These are phyloP conservation scores for Carassius carassius DNA, from an alignment of 2,113 vertebrate genomes.

Conservation along the genomic window DNA sequence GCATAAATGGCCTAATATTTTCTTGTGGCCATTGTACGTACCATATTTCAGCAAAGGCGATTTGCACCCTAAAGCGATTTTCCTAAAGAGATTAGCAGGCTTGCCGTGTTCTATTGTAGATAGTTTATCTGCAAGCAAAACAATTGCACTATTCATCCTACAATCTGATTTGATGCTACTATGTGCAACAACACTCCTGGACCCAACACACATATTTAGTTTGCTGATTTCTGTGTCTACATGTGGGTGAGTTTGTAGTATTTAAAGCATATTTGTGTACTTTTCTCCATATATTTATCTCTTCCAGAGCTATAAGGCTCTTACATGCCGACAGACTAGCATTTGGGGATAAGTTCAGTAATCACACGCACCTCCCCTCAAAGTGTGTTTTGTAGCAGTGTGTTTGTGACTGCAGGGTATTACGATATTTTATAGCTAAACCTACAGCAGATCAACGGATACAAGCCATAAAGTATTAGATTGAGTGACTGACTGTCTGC, in stretches of 20 bases:
- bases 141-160: conserved; percentile 28
- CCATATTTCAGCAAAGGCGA: conserved; percentile 16
- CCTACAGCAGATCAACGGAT: conserved; percentile 20
- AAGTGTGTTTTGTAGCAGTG: conserved; percentile 23
- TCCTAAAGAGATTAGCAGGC: conserved; percentile 25
- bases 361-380: conserved; percentile 14
- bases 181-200: background rate
- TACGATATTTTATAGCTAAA: conserved; percentile 27
- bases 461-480: conserved; percentile 9
- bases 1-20: background rate
- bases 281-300: conserved; percentile 32
- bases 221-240: background rate
- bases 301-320: conserved; percentile 11
- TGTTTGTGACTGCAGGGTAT: conserved; percentile 1
- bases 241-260: background rate
- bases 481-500: background rate
- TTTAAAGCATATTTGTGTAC: conserved; percentile 1
- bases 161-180: conserved; percentile 5
- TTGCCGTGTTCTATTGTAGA: conserved; percentile 9
- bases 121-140: conserved; percentile 20
- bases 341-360: conserved; percentile 17
- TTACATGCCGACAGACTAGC: background rate
- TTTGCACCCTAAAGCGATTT: conserved; percentile 27
- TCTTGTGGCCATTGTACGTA: background rate
- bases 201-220: background rate